These are phyloP conservation scores for Heliconius cydno DNA, from an alignment of 2,888 invertebrate genomes.

Conservation along the genomic window DNA sequence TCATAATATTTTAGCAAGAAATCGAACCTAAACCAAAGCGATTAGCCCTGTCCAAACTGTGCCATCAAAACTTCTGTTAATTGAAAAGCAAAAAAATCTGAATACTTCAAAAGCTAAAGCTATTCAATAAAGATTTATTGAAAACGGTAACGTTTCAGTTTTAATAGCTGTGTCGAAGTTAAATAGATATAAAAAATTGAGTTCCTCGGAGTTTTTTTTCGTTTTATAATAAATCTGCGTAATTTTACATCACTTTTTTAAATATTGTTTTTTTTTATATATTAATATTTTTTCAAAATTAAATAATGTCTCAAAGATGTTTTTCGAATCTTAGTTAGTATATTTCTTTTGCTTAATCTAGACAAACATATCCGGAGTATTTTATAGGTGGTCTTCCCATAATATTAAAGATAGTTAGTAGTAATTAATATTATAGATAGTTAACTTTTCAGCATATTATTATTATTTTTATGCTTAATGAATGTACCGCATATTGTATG, in stretches of 20 bases:
- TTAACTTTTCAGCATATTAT: neutral
- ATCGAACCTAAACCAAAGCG: neutral
- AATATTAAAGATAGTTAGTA: neutral
- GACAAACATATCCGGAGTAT: neutral
- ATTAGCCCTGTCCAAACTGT: neutral
- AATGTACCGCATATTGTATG: too few species aligned
- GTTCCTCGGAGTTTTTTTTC: neutral
- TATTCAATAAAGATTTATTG: constrained; percentile 34
- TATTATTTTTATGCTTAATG: too few species aligned
- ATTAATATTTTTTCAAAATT: neutral
- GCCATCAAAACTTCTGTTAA: constrained; percentile 12
- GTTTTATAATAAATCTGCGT: neutral
- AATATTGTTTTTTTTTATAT: neutral
- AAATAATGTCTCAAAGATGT: too few species aligned
- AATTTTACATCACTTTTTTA: neutral
- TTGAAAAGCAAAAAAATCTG: constrained; percentile 28
- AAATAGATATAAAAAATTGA: constrained; percentile 4
- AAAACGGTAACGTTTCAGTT: constrained; percentile 19
- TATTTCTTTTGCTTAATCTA: neutral
- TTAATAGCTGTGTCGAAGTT: constrained; percentile 15
- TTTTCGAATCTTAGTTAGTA: neutral
- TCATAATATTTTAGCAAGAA: neutral
- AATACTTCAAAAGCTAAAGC: constrained; percentile 22
- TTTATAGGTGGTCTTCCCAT: neutral
- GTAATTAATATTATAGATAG: neutral